Evolutionary conservation across 2,113 vertebrate genomes (phyloP).

Genomic region (Oncorhynchus clarkii): DNA sequence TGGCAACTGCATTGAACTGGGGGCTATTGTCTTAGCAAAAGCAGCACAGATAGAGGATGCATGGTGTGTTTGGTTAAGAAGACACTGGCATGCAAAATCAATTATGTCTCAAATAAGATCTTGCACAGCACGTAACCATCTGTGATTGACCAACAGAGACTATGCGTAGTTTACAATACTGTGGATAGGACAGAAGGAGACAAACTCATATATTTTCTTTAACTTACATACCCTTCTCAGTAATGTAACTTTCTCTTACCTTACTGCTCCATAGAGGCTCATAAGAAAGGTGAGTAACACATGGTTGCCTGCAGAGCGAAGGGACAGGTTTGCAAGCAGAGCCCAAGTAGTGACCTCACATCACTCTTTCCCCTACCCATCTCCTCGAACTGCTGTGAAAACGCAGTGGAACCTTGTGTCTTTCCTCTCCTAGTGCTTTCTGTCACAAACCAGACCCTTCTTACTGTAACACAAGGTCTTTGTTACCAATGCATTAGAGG

Average conservation of each 20-base stretch:
- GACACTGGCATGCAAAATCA: not conserved
- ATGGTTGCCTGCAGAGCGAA: constrained; percentile 10
- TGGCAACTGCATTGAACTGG: constrained; percentile 3
- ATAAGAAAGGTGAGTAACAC: constrained; percentile 89
- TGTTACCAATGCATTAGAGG: constrained; percentile 37
- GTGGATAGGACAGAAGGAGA: no score
- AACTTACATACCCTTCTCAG: constrained; percentile 29
- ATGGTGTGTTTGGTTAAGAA: constrained; percentile 3
- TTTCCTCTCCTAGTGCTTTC: constrained; percentile 19
- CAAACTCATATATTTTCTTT: no score
- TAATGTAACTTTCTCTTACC: constrained; percentile 74
- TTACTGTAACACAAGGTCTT: no score
- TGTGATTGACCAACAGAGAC: no score
- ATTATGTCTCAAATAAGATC: not conserved
- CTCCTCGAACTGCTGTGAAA: constrained; percentile 3
- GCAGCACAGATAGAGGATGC: constrained; percentile 35
- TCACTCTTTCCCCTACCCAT: constrained; percentile 27
- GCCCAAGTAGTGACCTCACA: not conserved
- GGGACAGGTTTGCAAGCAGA: not conserved
- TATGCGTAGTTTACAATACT: not conserved
- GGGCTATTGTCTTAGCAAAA: not conserved
- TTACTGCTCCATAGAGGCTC: constrained; percentile 88
- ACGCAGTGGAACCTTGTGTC: not conserved
- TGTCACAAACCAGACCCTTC: constrained; percentile 6
- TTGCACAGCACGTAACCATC: no score